Evolutionary conservation across 2,888 invertebrate genomes (phyloP).

Genomic region (Helleia helle): DNA sequence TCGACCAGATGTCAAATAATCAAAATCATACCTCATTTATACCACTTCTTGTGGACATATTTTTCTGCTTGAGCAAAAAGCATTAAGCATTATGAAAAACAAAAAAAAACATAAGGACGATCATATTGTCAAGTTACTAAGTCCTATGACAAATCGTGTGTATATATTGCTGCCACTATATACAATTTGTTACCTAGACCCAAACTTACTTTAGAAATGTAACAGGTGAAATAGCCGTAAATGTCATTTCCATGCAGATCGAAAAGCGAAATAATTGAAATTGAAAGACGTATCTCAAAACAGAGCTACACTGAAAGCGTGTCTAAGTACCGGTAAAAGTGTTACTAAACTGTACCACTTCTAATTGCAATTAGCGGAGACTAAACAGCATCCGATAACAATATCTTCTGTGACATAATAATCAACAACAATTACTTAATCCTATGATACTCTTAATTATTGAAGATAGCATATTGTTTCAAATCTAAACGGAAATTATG

Average conservation of each 20-base stretch:
- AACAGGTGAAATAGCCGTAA: slow-evolving; percentile 6
- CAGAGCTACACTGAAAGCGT: slow-evolving; percentile 39
- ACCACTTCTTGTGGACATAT: too few relatives aligned
- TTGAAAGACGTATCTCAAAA: background rate
- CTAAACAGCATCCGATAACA: slow-evolving; percentile 11
- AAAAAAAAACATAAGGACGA: too few relatives aligned
- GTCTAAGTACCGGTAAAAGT: slow-evolving; percentile 35
- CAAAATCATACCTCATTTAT: too few relatives aligned
- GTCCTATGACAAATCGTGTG: too few relatives aligned
- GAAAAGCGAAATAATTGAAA: slow-evolving; percentile 21
- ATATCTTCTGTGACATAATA: slow-evolving; percentile 2
- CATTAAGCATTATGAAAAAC: too few relatives aligned
- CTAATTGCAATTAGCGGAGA: slow-evolving; percentile 14
- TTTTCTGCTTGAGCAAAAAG: too few relatives aligned
- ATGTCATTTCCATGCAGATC: slow-evolving; percentile 18
- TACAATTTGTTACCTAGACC: too few relatives aligned
- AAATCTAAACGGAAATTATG: slow-evolving; percentile 5
- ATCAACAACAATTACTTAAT: background rate
- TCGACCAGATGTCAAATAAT: too few relatives aligned
- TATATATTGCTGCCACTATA: too few relatives aligned
- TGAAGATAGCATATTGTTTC: slow-evolving; percentile 3
- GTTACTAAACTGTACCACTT: slow-evolving; percentile 11
- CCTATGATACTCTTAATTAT: background rate
- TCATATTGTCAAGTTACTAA: too few relatives aligned
- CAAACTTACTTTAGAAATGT: too few relatives aligned